phyloP scores from a whole-genome alignment of 2,888 invertebrate genomes.

The Lutraria lutraria region DNA sequence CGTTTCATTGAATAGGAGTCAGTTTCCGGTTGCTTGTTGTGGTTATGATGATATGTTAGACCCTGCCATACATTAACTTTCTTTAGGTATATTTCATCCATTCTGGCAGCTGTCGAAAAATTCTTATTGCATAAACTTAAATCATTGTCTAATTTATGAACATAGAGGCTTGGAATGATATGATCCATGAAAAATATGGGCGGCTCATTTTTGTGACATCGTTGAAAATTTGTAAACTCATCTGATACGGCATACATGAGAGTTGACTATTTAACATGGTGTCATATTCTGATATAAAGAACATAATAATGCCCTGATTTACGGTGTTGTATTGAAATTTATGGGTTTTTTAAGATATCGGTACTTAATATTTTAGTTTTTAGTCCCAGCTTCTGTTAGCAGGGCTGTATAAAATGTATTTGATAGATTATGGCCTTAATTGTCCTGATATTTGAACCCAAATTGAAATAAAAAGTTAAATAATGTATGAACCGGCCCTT shows the following conservation, averaged over 20 bases:
- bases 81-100: neutral
- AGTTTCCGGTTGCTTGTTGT: conserved; percentile 5
- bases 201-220: neutral
- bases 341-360: no score
- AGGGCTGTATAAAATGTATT: no score
- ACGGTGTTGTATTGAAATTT: no score
- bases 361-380: no score
- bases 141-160: neutral
- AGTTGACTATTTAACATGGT: neutral
- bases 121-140: neutral
- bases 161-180: neutral
- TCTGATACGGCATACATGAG: neutral
- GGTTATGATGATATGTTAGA: neutral
- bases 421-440: no score
- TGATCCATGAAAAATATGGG: neutral
- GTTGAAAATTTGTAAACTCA: neutral
- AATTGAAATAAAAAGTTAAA: no score
- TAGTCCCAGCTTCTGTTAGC: no score
- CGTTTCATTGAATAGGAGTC: neutral
- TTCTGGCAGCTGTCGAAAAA: neutral
- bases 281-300: neutral
- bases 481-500: neutral
- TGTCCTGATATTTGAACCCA: no score
- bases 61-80: neutral
- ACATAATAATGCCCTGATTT: neutral